phyloP scores from a whole-genome alignment of 2,113 vertebrate genomes.

The Ursus arctos region DNA sequence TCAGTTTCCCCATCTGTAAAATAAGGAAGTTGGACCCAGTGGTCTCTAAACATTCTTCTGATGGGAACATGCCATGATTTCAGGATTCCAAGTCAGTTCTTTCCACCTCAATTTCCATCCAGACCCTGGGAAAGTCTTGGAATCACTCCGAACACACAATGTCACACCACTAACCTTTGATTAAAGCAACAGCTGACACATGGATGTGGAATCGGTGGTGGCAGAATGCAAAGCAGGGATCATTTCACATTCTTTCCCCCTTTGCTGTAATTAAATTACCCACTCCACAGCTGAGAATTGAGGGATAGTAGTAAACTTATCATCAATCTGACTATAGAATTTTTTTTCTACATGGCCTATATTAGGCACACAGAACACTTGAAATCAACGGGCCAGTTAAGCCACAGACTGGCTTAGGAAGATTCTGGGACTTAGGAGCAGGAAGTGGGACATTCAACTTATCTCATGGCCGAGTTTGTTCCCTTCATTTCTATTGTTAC shows the following conservation, averaged over 20 bases:
- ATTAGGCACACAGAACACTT: not conserved
- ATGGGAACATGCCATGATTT: not conserved
- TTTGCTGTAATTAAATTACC: slow-evolving; percentile 23
- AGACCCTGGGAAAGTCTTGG: too few relatives aligned
- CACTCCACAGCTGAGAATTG: not conserved
- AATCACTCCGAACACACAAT: not conserved
- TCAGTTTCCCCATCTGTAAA: not conserved
- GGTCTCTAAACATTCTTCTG: not conserved
- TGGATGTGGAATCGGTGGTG: not conserved
- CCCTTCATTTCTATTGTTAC: not conserved
- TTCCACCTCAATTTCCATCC: not conserved
- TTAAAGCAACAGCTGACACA: not conserved
- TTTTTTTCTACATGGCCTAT: not conserved
- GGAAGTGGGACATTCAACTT: not conserved
- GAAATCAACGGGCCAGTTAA: not conserved
- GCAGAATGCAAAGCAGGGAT: not conserved
- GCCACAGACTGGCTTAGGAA: not conserved
- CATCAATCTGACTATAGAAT: not conserved
- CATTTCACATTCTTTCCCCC: not conserved
- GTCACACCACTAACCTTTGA: not conserved
- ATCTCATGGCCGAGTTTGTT: not conserved
- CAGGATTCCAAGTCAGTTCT: not conserved
- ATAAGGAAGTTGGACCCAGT: not conserved
- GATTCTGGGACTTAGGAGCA: not conserved
- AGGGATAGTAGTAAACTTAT: not conserved